A percentile compares a stretch with the other conserved stretches of the same genome.
phyloP scores from a whole-genome alignment of 2,113 vertebrate genomes.

The Hydropotes inermis region DNA sequence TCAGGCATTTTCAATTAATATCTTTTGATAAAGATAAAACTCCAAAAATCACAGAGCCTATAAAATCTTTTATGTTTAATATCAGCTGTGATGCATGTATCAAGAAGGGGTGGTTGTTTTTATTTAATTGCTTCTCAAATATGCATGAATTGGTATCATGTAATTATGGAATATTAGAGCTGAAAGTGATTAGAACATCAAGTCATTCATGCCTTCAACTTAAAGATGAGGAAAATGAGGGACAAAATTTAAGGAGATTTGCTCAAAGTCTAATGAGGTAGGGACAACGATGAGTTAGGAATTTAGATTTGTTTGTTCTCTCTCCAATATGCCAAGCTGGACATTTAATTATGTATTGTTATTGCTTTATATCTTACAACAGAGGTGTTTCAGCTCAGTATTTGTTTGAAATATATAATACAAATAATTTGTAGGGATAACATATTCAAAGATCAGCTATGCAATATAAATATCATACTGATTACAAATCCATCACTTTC shows the following conservation, averaged over 20 bases:
- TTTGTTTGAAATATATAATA: neutral
- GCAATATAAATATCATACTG: neutral
- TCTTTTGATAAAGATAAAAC: neutral
- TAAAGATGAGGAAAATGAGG: neutral
- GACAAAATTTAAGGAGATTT: neutral
- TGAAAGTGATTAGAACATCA: neutral
- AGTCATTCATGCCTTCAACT: neutral
- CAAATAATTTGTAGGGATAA: neutral
- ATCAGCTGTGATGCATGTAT: neutral
- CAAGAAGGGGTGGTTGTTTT: neutral
- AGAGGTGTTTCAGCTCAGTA: neutral
- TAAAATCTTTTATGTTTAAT: neutral
- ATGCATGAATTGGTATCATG: neutral
- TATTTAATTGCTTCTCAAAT: conserved; percentile 1
- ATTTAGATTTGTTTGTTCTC: neutral
- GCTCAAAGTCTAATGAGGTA: neutral
- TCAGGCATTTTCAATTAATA: neutral
- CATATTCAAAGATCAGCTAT: neutral
- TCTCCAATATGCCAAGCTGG: neutral
- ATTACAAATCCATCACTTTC: neutral
- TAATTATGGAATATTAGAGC: neutral
- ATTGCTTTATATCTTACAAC: neutral
- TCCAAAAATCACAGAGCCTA: neutral
- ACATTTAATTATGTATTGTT: neutral
- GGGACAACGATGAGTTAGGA: neutral